Evolutionary conservation across 2,888 invertebrate genomes (phyloP), one percentile per base, ranked within the genome.

Genomic region (Morpho achilles): DNA sequence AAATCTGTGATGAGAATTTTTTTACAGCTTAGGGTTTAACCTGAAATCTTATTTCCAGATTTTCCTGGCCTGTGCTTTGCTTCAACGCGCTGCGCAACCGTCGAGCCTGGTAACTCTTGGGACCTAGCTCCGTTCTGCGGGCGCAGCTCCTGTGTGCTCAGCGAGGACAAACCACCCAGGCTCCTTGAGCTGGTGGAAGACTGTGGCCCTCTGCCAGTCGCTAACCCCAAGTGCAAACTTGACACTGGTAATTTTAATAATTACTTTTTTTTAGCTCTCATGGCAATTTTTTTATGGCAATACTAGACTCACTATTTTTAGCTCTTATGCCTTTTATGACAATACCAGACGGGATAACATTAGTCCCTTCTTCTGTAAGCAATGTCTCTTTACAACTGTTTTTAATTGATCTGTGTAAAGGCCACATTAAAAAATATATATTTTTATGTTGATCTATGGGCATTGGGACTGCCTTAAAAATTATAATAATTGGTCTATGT

Each of bases 51-150:
- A 4, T 49, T 64, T 57, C 0, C 79, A 91, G 97, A 97, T 84
- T 97, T 97, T 92, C 97, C 97, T 51, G 96, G 96, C 45, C 94
- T 95, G 93, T 97, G 97, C 77, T 97, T 97, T 87, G 97, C 97
- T 0, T 96, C 97, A 7, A 97, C 97, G 58, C 93, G 94, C 59
- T 97, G 97, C 83, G 96, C 96, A 46, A 97, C 97, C 9, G 94
- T 97, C 55, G 96, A 96, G 77, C 96, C 96, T 3, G 95, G 94
- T 63, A 94, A 96, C 84, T 91, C 94, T 61, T 97, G 97, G 97
- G 96, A 96, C 57, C 84, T 97, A 70, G 91, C 95, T 2, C 97
- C 97, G 6, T 97, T 97, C 94, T 97, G 97, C 76, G 97, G 97
- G n/a, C 94, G 96, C 68, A 96, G 96, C 71, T 96, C 96, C 57